These are phyloP conservation scores for Pithys albifrons DNA, from an alignment of 2,113 vertebrate genomes.

Conservation along the genomic window DNA sequence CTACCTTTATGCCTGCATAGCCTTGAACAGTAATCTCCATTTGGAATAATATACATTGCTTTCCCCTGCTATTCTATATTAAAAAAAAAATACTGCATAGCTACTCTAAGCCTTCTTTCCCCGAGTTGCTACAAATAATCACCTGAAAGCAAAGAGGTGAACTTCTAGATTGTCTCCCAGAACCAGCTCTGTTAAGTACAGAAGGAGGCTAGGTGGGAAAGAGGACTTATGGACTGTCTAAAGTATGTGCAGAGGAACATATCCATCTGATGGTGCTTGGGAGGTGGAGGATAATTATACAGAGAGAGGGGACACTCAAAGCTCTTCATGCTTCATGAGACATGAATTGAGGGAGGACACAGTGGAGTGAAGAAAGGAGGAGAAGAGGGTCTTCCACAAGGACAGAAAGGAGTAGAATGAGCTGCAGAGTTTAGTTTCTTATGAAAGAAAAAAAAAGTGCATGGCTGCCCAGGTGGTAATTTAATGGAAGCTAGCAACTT, in stretches of 20 bases:
- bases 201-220: not conserved
- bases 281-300: not conserved
- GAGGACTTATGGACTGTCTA: not conserved
- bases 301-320: not conserved
- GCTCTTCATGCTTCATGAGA: not conserved
- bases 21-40: not conserved
- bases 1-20: not conserved
- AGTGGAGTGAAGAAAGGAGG: not conserved
- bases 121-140: not conserved
- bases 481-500: not conserved
- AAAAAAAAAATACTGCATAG: not conserved
- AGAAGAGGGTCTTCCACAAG: not conserved
- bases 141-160: not conserved
- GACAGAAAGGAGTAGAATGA: not conserved
- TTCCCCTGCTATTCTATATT: not conserved
- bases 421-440: not conserved
- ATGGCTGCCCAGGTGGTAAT: not conserved
- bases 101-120: not conserved
- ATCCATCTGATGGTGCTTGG: not conserved
- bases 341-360: not conserved
- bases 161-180: not conserved
- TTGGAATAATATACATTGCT: not conserved
- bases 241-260: accelerated
- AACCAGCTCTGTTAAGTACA: not conserved
- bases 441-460: not conserved